A percentile compares a stretch with the other conserved stretches of the same genome.
phyloP scores from a whole-genome alignment of 2,797 vertebrate species.

The Chelon auratus region DNA sequence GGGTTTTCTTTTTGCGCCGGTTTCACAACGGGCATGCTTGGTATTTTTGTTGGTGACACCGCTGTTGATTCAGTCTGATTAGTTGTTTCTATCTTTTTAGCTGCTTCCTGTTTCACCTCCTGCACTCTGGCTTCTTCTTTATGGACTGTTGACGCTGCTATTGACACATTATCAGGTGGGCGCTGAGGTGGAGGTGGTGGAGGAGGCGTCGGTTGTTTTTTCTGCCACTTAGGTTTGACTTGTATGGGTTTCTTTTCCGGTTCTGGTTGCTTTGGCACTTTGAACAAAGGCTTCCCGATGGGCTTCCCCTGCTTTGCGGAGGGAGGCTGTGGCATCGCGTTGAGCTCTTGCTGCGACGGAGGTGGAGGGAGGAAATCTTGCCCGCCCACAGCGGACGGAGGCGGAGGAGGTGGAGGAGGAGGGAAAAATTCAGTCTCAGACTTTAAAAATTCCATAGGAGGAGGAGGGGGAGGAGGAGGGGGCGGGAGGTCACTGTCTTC shows the following conservation, averaged over 20 bases:
- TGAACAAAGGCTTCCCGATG: constrained; percentile 78
- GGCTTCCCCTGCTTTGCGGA: constrained; percentile 70
- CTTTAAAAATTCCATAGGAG: constrained; percentile 79
- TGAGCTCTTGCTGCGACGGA: constrained; percentile 85
- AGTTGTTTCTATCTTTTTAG: constrained; percentile 58
- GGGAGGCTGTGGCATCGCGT: constrained; percentile 71
- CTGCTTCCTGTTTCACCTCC: constrained; percentile 62
- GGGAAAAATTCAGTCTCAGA: constrained; percentile 81
- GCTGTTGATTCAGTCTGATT: constrained; percentile 53
- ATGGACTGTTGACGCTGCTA: constrained; percentile 24
- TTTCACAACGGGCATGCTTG: constrained; percentile 58
- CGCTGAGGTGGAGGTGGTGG: constrained; percentile 62
- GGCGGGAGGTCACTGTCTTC: constrained; percentile 84
- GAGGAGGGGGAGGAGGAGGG: constrained; percentile 87
- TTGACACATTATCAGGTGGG: constrained; percentile 48
- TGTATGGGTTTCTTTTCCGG: constrained; percentile 68
- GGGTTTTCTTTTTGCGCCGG: constrained; percentile 72
- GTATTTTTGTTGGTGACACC: constrained; percentile 52
- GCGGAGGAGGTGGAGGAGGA: constrained; percentile 75
- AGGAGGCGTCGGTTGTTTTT: constrained; percentile 69
- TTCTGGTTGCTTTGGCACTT: constrained; percentile 83
- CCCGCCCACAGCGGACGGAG: constrained; percentile 50
- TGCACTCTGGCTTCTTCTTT: constrained; percentile 59
- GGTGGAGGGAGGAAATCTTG: constrained; percentile 81
- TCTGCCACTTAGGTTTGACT: constrained; percentile 82